Evolutionary conservation across 1,140 invertebrate species (phyloP), one percentile per base, ranked within the genome.

Genomic region (Musca domestica): DNA sequence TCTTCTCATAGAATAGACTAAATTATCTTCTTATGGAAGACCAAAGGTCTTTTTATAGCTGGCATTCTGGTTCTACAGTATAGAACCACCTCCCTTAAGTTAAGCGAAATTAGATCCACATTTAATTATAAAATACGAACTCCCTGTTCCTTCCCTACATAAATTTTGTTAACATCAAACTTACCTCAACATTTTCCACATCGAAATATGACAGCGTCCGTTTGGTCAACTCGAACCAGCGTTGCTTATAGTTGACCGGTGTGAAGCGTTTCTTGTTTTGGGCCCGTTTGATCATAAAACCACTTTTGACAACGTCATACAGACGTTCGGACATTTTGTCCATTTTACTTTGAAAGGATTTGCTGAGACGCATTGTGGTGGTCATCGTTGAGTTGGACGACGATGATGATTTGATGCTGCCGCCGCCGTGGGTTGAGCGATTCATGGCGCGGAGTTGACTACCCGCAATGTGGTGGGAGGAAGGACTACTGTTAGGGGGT

Each of bases 211-310:
- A 88, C 19, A 95, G 86, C 67, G 86, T 85, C 63, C 86, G 87
- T 71, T 85, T 87, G 1, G 91, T 93, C 25, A 95, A 82, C 54
- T 92, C 88, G 81, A 94, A 92, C 91, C 90, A 94, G 22, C 93
- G 87, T 81, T 90, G 89, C 79, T 92, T 93, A 79, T 91, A 94
- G 80, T 94, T 94, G 46, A 93, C 88, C 7, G 90, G 88, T 19
- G 91, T 92, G 76, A 93, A 94, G 52, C 90, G 85, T 79, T 93
- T 93, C 81, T 93, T 94, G 81, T 93, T 94, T 79, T 93, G 92
- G 3, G 92, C 94, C 64, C 92, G 85, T 83, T 94, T 95, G 49
- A 92, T 86, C 92, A 95, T 93, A 73, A 90, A 91, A 23, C 90
- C 90, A 75, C 89, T 72, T 86, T 89, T 83, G 70, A 68, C 74